phyloP scores from a whole-genome alignment of 1,140 invertebrate genomes.

The Lutraria rhynchaena region DNA sequence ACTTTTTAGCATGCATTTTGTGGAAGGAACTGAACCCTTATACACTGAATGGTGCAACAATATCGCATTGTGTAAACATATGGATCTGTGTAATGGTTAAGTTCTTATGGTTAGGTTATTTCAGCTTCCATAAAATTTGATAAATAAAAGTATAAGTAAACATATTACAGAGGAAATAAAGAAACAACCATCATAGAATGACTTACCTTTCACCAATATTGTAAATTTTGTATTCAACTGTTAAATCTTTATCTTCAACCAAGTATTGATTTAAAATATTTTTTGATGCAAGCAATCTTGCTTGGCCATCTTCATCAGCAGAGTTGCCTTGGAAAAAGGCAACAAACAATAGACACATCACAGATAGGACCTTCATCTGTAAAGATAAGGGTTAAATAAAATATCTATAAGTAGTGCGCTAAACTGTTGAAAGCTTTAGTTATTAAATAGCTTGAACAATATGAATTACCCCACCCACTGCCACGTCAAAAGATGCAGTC shows the following conservation, averaged over 20 bases:
- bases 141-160: no score
- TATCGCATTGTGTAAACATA: no score
- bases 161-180: no score
- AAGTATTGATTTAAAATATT: conserved; percentile 96
- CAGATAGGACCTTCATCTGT: conserved; percentile 46
- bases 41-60: no score
- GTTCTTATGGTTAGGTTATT: no score
- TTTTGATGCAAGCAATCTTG: conserved; percentile 84
- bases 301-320: conserved; percentile 76
- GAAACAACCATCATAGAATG: no score
- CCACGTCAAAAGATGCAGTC: conserved; percentile 20
- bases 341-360: background rate
- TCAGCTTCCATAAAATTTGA: no score
- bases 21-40: no score
- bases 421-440: background rate
- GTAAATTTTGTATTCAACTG: conserved; percentile 90
- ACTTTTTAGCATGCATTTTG: no score
- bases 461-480: conserved; percentile 41
- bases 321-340: conserved; percentile 12
- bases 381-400: background rate
- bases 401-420: background rate
- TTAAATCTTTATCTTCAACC: conserved; percentile 98
- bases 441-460: background rate
- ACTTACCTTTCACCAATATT: conserved; percentile 84
- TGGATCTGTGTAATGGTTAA: no score